phyloP scores from a whole-genome alignment of 30 jellyfish, hydroid and myxozoan species.

The Aurelia sp. region DNA sequence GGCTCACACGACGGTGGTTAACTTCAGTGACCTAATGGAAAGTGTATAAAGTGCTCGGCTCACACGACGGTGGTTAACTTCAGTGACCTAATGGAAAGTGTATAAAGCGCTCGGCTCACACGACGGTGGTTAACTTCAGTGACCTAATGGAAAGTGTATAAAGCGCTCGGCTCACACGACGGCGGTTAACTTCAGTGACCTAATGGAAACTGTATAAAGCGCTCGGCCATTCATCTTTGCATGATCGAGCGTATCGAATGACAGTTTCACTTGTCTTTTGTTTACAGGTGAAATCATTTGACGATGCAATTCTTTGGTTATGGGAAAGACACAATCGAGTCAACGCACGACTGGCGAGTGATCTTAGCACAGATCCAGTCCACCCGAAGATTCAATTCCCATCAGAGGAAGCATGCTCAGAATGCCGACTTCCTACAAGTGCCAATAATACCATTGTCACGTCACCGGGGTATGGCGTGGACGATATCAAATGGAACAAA shows the following conservation, averaged over 20 bases:
- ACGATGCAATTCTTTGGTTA: constrained; percentile 93
- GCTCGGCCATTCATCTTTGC: too few relatives aligned
- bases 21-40: too few relatives aligned
- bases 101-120: too few relatives aligned
- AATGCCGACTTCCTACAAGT: constrained; percentile 77
- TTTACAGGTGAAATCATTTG: constrained; percentile 63
- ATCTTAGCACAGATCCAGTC: constrained; percentile 89
- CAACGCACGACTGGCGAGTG: constrained; percentile 88
- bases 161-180: too few relatives aligned
- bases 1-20: too few relatives aligned
- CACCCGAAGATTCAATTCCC: constrained; percentile 97
- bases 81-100: too few relatives aligned
- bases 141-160: too few relatives aligned
- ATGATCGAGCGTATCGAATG: neutral
- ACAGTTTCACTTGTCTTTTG: neutral
- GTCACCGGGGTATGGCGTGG: constrained; percentile 82
- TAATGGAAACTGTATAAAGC: too few relatives aligned
- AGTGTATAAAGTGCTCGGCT: too few relatives aligned
- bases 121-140: too few relatives aligned
- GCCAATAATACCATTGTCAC: constrained; percentile 75
- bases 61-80: too few relatives aligned
- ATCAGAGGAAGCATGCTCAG: constrained; percentile 70
- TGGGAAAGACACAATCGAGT: constrained; percentile 97
- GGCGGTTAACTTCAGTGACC: too few relatives aligned
- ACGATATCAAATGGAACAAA: constrained; percentile 82